phyloP scores from a whole-genome alignment of 2,113 vertebrate species.

The Dromaius novaehollandiae region DNA sequence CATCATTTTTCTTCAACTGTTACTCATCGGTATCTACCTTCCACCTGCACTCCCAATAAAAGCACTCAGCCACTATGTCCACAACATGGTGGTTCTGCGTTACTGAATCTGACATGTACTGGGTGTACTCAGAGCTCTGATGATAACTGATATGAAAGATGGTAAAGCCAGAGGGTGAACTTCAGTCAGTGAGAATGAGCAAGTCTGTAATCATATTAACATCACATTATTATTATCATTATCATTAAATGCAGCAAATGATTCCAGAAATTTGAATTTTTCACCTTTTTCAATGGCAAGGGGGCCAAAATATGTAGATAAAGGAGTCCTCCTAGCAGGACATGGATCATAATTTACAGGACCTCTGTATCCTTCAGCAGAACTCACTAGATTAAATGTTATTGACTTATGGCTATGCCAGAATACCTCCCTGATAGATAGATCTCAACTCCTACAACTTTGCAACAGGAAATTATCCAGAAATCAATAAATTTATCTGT shows the following conservation, averaged over 20 bases:
- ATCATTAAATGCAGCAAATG: background rate
- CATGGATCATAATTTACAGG: background rate
- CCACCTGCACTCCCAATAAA: background rate
- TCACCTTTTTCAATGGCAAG: background rate
- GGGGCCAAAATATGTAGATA: background rate
- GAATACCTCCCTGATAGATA: background rate
- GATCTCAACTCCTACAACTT: background rate
- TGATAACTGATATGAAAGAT: background rate
- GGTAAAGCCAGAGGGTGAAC: background rate
- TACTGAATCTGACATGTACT: background rate
- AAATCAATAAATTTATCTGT: background rate
- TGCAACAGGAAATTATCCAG: background rate
- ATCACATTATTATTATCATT: background rate
- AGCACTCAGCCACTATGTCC: background rate
- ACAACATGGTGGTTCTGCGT: background rate
- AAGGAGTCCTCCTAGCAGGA: background rate
- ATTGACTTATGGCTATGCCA: background rate
- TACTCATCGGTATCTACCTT: background rate
- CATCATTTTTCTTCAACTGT: background rate
- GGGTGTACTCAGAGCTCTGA: background rate
- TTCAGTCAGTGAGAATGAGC: background rate
- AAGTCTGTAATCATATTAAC: background rate
- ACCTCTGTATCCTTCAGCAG: background rate
- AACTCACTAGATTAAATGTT: background rate
- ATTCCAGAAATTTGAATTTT: background rate